Base-by-base conservation (phyloP, 2,797 vertebrate genomes). In the Anableps anableps region DNA sequence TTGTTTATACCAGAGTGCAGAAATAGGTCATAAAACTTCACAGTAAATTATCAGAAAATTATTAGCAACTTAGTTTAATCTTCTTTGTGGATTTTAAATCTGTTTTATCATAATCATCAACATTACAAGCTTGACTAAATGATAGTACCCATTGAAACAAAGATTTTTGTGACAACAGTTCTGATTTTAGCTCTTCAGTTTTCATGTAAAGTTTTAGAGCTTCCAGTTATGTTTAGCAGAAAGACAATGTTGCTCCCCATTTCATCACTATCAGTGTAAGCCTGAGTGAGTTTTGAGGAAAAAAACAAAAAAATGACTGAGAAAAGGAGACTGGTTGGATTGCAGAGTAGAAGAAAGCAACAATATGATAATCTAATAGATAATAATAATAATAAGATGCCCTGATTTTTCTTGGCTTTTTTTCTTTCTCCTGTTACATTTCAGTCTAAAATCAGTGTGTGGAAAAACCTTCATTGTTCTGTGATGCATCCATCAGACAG, bases 391-490 rank as follows among this genome's bases (percentile, higher is more conserved):
- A 38, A 73, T 34, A 31, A 73, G 36, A 81, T 72, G 14, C 6
- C 38, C 72, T 51, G 34, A 10, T 72, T 74, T 88, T 89, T 68
- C 80, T 38, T 45, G 80, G 68, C 87, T 84, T 13, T 87, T 85
- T 93, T 86, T 91, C n/a, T n/a, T n/a, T n/a, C n/a, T 9, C 5
- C 36, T 70, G 50, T 34, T 80, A 38, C 75, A 48, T 58, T 43
- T 38, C n/a, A 38, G 11, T 53, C 43, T 72, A 23, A 50, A 43
- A 26, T 55, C 38, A 80, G 47, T 34, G 75, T 58, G 29, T 75
- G 43, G 41, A 82, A 81, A 88, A 50, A 73, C 75, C 72, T 74
- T 66, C 34, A 72, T 71, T 80, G 74, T 26, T 75, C n/a, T 29
- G 29, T 50, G 34, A 26, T 23, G n/a, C 77, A 77, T 88, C 66